Percentiles rank a stretch among this genome's conserved stretches.
Evolutionary conservation across 2,888 invertebrate species (phyloP).

Genomic region (Epinotia bilunana): DNA sequence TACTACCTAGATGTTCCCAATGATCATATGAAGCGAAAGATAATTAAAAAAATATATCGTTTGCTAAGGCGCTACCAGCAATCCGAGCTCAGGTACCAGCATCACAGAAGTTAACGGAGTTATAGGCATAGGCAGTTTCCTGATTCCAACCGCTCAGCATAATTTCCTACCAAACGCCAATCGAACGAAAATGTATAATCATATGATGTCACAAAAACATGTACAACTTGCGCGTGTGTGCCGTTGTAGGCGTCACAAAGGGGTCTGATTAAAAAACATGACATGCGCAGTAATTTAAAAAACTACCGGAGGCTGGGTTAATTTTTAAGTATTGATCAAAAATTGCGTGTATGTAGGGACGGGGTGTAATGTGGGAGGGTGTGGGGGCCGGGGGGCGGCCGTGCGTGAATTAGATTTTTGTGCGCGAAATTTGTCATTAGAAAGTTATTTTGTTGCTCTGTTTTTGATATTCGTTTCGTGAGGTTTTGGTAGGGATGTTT

Average conservation of each 20-base stretch:
- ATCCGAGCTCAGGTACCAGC: not conserved
- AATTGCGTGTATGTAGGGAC: constrained; percentile 76
- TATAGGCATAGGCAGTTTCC: constrained; percentile 1
- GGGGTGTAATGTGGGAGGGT: constrained; percentile 45
- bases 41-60: too few relatives aligned
- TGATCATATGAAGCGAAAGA: too few relatives aligned
- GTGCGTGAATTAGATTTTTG: constrained; percentile 80
- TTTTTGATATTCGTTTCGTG: constrained; percentile 17
- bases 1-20: not conserved
- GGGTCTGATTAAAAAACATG: constrained; percentile 83
- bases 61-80: not conserved
- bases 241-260: constrained; percentile 72
- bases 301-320: constrained; percentile 83
- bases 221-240: constrained; percentile 57
- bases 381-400: constrained; percentile 49
- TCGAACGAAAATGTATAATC: constrained; percentile 44
- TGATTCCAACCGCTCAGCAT: constrained; percentile 24
- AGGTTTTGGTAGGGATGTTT: constrained; percentile 19
- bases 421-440: constrained; percentile 79
- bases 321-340: constrained; percentile 85
- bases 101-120: not conserved
- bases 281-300: constrained; percentile 84
- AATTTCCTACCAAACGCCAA: constrained; percentile 32
- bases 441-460: constrained; percentile 56
- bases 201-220: constrained; percentile 57